Percentiles rank a stretch among this genome's conserved stretches.
Evolutionary conservation across 2,797 vertebrate genomes (phyloP).

Genomic region (Chromis chromis): DNA sequence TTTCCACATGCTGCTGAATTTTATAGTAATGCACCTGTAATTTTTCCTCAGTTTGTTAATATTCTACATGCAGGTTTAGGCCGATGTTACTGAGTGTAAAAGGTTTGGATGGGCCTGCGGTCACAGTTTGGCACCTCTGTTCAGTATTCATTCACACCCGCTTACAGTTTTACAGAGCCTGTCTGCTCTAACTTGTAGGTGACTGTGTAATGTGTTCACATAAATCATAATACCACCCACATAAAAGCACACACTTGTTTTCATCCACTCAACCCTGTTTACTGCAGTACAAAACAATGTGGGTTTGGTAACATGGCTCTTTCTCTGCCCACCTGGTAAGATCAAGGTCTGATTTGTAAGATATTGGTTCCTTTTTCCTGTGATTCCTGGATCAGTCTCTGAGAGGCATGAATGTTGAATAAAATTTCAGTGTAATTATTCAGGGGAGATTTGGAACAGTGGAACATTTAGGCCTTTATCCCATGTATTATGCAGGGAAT

Average conservation of each 20-base stretch:
- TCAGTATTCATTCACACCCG: slow-evolving; percentile 66
- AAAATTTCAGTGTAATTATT: slow-evolving; percentile 68
- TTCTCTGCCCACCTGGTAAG: slow-evolving; percentile 23
- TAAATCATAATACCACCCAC: slow-evolving; percentile 68
- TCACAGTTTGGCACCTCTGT: slow-evolving; percentile 56
- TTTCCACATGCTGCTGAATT: slow-evolving; percentile 80
- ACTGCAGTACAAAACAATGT: slow-evolving; percentile 14
- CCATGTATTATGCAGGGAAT: slow-evolving; percentile 71
- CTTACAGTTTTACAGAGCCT: slow-evolving; percentile 73
- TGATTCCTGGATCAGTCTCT: slow-evolving; percentile 61
- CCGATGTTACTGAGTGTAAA: slow-evolving; percentile 60
- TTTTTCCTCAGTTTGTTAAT: slow-evolving; percentile 74
- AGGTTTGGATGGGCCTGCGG: slow-evolving; percentile 46
- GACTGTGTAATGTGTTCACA: slow-evolving; percentile 68
- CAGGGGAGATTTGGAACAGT: slow-evolving; percentile 67
- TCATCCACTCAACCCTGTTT: slow-evolving; percentile 19
- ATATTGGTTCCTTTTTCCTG: slow-evolving; percentile 35
- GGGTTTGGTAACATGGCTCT: slow-evolving; percentile 23
- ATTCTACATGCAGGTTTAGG: slow-evolving; percentile 65
- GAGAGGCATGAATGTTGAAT: slow-evolving; percentile 57
- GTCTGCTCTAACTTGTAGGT: slow-evolving; percentile 67
- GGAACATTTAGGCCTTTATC: slow-evolving; percentile 68
- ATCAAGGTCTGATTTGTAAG: slow-evolving; percentile 45
- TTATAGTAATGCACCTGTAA: slow-evolving; percentile 77
- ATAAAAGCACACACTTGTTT: slow-evolving; percentile 54